Percentiles rank a stretch among this genome's conserved stretches.
phyloP scores from a whole-genome alignment of 2,888 invertebrate genomes.

The Anticlea derivata region DNA sequence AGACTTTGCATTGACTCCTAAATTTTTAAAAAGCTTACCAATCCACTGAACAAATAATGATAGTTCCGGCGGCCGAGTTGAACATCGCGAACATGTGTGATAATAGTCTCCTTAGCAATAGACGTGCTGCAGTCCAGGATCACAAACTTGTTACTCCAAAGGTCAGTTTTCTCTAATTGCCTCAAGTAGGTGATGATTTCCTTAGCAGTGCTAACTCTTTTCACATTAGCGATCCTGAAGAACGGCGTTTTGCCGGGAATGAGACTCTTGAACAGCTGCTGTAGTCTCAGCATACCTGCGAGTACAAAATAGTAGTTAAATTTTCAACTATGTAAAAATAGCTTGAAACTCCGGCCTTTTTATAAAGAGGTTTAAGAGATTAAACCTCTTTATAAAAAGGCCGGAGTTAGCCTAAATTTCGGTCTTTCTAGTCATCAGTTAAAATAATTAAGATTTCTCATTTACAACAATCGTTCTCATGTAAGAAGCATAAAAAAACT shows the following conservation, averaged over 20 bases:
- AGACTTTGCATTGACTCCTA: no score
- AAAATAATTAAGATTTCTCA: no score
- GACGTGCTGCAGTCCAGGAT: conserved; percentile 94
- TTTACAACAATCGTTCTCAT: no score
- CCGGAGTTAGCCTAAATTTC: no score
- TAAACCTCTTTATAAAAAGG: no score
- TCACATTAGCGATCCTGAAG: conserved; percentile 94
- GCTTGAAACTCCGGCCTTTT: no score
- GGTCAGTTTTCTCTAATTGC: conserved; percentile 89
- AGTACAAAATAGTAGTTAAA: conserved; percentile 18
- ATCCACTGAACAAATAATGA: conserved; percentile 94
- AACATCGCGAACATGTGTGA: conserved; percentile 93
- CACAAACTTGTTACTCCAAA: conserved; percentile 94
- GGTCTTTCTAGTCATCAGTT: no score
- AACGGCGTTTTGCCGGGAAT: conserved; percentile 92
- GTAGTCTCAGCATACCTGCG: conserved; percentile 93
- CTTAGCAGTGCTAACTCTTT: conserved; percentile 91
- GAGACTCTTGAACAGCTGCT: conserved; percentile 95
- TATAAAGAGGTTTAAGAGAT: no score
- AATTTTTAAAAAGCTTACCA: no score
- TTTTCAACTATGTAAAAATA: not conserved
- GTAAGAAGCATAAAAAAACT: no score
- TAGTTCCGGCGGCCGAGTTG: conserved; percentile 94
- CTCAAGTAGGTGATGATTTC: conserved; percentile 93
- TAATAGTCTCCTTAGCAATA: conserved; percentile 93